phyloP scores from a whole-genome alignment of 2,113 vertebrate species.

The Aptenodytes patagonicus region DNA sequence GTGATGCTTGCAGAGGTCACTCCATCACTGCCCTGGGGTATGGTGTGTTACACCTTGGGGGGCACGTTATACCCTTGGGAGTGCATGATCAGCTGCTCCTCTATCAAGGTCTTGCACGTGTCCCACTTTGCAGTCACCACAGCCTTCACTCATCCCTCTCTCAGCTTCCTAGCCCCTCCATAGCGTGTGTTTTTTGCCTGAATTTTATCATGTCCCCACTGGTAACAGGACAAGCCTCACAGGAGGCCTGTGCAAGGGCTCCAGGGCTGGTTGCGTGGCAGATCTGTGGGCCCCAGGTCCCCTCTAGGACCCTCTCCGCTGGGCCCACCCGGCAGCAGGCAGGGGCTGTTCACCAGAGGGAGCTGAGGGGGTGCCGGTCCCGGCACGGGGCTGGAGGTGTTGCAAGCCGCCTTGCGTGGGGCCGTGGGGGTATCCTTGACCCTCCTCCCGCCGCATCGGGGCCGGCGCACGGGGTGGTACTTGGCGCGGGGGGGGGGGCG shows the following conservation, averaged over 20 bases:
- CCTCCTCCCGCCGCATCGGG: not conserved
- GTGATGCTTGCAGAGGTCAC: not conserved
- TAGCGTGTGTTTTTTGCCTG: accelerated
- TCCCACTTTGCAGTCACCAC: not conserved
- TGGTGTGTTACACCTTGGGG: not conserved
- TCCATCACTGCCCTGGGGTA: not conserved
- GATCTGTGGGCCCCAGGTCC: not conserved
- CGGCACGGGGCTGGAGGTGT: not conserved
- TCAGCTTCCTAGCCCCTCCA: not conserved
- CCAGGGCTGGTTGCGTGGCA: not conserved
- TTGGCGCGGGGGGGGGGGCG: not conserved
- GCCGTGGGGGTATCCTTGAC: accelerated
- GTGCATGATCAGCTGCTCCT: not conserved
- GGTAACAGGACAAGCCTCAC: not conserved
- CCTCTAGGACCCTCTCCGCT: no score
- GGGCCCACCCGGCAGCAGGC: not conserved
- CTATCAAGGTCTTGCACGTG: accelerated
- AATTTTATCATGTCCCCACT: not conserved
- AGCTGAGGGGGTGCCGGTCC: not conserved
- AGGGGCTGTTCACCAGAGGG: not conserved
- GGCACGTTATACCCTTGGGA: accelerated
- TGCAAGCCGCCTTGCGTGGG: accelerated
- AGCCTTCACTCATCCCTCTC: not conserved
- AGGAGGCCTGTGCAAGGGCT: not conserved
- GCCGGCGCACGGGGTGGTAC: not conserved